Conservation (phyloP, 2,113 vertebrate species). For the Fukomys damarensis region DNA sequence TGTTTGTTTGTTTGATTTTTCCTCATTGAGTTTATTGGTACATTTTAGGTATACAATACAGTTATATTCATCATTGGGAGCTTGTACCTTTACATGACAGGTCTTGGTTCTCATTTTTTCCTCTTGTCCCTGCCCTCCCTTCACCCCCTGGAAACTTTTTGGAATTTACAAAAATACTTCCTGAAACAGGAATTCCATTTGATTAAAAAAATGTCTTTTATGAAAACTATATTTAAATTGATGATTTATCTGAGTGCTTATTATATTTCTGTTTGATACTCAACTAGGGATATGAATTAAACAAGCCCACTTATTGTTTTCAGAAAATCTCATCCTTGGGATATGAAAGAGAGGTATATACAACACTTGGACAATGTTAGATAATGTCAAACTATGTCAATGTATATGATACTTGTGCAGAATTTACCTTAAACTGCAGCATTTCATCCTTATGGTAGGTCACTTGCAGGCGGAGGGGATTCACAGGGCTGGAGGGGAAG, state of each 20-base stretch:
- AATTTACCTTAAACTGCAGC: conserved; percentile 92
- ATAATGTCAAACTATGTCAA: background rate
- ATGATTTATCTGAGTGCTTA: background rate
- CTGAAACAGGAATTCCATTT: background rate
- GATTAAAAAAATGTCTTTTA: background rate
- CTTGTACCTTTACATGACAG: no score
- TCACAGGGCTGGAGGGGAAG: conserved; percentile 84
- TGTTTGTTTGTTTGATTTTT: no score
- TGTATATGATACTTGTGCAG: no score
- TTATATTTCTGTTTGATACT: background rate
- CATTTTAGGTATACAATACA: no score
- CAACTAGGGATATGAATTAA: background rate
- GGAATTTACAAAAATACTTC: background rate
- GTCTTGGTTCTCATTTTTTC: no score
- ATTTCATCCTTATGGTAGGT: conserved; percentile 87
- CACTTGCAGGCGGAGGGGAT: conserved; percentile 85
- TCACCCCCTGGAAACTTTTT: background rate
- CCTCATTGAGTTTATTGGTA: no score
- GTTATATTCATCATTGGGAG: no score
- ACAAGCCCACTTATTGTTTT: background rate
- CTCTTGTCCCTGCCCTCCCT: no score
- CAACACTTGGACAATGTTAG: background rate
- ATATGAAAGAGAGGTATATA: background rate
- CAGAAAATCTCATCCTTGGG: background rate
- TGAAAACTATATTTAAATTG: background rate